Evolutionary conservation across 2,888 invertebrate species (phyloP), one percentile per base, ranked within the genome.

Genomic region (Coecobrya sp.): DNA sequence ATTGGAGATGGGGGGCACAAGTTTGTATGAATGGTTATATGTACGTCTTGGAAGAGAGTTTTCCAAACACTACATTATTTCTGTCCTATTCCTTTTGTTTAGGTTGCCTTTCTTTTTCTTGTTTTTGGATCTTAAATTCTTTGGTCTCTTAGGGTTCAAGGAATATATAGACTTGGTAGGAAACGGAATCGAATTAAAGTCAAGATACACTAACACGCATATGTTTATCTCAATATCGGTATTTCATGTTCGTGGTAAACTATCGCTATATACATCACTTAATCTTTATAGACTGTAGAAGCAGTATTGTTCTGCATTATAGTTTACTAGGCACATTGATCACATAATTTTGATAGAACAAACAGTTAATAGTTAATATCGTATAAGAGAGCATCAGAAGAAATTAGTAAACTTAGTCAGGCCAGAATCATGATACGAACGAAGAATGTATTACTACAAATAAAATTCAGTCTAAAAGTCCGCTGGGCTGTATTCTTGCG

Each of bases 61-160:
- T 70, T 73, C 73, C 73, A 73, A 42, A 45, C 45, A 22, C 73
- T 73, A 73, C 45, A 22, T 36, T 73, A 42, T 73, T 45, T 73
- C 73, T 73, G 73, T 42, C 73, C 19, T 45, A 19, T 42, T 45
- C 30, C 73, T 73, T 73, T 73, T 73, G 42, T 73, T 73, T 73
- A 22, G 73, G 8, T 73, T 73, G 19, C n/a, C 45, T 73, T n/a
- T 73, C 73, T 73, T 45, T 73, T 36, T 73, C 19, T n/a, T 45
- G 36, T 8, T 42, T n/a, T 42, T 73, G 42, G 19, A 73, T 73
- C 73, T 45, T 73, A 45, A n/a, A 73, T 73, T 42, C 45, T 36
- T 45, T 73, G 45, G 73, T 73, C 73, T 73, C 73, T 73, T 45
- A 42, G 42, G 36, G 22, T 42, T n/a, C 45, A 42, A 11, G 8